These are phyloP conservation scores for Drosophila nikananu DNA, from an alignment of 1,140 invertebrate species.

Conservation along the genomic window DNA sequence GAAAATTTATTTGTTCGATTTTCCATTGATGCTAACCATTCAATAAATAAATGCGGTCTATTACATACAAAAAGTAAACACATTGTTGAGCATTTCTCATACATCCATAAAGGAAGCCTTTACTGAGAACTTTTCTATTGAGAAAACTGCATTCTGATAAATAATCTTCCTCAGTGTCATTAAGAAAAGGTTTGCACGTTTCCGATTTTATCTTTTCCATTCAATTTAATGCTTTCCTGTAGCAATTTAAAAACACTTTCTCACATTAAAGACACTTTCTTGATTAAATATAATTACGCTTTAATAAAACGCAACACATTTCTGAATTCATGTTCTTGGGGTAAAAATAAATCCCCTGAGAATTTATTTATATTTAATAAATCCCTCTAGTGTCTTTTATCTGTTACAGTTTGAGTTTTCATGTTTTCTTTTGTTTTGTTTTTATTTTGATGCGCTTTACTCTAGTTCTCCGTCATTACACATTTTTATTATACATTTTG, in stretches of 20 bases:
- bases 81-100: not conserved
- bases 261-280: slow-evolving; percentile 13
- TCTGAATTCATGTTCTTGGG: not conserved
- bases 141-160: not conserved
- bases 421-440: slow-evolving; percentile 9
- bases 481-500: slow-evolving; percentile 62
- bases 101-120: not conserved
- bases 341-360: slow-evolving; percentile 23
- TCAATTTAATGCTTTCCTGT: slow-evolving; percentile 1
- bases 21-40: not conserved
- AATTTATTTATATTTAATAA: slow-evolving; percentile 14
- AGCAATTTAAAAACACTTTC: slow-evolving; percentile 15
- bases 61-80: not conserved
- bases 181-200: not conserved
- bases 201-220: slow-evolving; percentile 10
- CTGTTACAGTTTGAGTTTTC: slow-evolving; percentile 11
- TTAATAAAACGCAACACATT: slow-evolving; percentile 38
- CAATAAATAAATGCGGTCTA: slow-evolving; percentile 1
- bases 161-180: not conserved
- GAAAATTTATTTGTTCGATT: not conserved
- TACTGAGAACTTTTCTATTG: not conserved
- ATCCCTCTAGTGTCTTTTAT: slow-evolving; percentile 12
- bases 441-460: slow-evolving; percentile 29
- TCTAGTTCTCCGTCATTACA: slow-evolving; percentile 43
- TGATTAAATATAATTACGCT: slow-evolving; percentile 39